Evolutionary conservation across 30 jellyfish, hydroid and myxozoan species (phyloP).

Genomic region (Mastigias papua): DNA sequence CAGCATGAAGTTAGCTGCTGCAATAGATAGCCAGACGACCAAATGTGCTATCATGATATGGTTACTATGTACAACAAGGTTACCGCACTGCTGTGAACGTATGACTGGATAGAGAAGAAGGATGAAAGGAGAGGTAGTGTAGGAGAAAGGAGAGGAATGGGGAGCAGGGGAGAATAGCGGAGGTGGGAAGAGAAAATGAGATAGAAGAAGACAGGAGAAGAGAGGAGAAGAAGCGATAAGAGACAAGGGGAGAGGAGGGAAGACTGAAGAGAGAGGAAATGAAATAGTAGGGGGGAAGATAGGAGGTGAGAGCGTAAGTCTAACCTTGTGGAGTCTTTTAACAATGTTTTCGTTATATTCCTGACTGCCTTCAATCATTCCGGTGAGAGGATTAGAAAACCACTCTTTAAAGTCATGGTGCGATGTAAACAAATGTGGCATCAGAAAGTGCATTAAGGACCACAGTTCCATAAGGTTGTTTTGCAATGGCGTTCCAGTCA

Average conservation of each 20-base stretch:
- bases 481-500: slow-evolving; percentile 98
- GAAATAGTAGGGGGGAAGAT: not conserved
- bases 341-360: slow-evolving; percentile 94
- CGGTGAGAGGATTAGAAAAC: slow-evolving; percentile 98
- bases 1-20: too few species aligned
- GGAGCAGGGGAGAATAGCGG: too few species aligned
- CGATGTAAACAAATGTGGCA: slow-evolving; percentile 95
- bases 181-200: too few species aligned
- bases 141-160: too few species aligned
- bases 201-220: too few species aligned
- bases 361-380: slow-evolving; percentile 98
- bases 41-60: too few species aligned
- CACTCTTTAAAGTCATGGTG: slow-evolving; percentile 99
- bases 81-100: too few species aligned
- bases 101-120: too few species aligned
- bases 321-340: slow-evolving; percentile 89
- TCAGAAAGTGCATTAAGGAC: slow-evolving; percentile 97
- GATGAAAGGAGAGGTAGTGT: too few species aligned
- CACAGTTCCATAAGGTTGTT: slow-evolving; percentile 97
- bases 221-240: too few species aligned
- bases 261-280: not conserved
- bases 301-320: not conserved
- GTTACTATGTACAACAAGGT: too few species aligned
- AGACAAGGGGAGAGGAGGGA: not conserved
- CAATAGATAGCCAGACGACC: too few species aligned